Evolutionary conservation across 2,797 vertebrate species (phyloP), one percentile per base, ranked within the genome.

Genomic region (Sebastes iracundus): DNA sequence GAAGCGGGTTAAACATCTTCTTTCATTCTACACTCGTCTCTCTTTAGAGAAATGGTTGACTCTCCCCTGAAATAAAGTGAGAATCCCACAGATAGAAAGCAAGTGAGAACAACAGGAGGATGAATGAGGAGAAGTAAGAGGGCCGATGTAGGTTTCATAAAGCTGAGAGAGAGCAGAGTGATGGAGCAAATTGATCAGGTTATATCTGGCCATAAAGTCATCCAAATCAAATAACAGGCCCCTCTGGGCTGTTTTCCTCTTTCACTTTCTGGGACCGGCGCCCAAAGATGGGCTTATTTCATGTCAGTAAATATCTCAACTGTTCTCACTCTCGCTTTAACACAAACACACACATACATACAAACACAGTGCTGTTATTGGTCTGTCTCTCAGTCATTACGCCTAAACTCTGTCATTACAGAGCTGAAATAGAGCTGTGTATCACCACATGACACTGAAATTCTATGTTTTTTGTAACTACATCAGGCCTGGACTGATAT

Each of bases 161-260:
- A 65, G 72, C 65, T 16, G 64, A 46, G 63, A 53, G 65, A 71
- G 78, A 53, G 58, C 80, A 68, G 53, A 59, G 67, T 70, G 68
- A 80, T 80, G 30, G 77, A 66, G 61, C 71, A 77, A 71, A 83
- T 49, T 82, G 81, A 87, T 90, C 73, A 59, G 65, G 75, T 89
- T 87, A 82, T 72, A 74, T 82, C 53, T 55, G 59, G 35, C 23
- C 81, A 77, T 81, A 65, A 75, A 75, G 78, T 70, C 75, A n/a
- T 46, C 71, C 70, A 87, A 86, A 84, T 86, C 83, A 82, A 87
- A 90, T 87, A 55, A 87, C 2, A 53, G 20, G 49, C 9, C 49
- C 46, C 46, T 20, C 46, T 20, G 46, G 75, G 53, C 77, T 60
- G 32, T 62, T 77, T 85, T 76, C 71, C 71, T 69, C 63, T 75